Conservation (phyloP, 2,797 vertebrate species). For the Sebastes trivittatus region DNA sequence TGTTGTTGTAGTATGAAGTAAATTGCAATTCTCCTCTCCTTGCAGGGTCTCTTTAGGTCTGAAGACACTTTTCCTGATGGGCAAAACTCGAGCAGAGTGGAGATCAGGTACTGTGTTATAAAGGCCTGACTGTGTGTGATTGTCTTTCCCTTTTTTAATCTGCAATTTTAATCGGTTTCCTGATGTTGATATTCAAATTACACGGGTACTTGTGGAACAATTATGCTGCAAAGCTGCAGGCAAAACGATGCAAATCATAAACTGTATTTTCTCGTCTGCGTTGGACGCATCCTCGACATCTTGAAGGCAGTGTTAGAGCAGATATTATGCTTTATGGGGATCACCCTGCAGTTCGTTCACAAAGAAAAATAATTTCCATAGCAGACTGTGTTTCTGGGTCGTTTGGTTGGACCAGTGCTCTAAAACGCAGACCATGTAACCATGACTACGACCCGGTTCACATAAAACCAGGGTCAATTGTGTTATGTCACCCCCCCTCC, state of each 20-base stretch:
- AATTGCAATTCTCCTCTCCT: background rate
- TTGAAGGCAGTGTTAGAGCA: background rate
- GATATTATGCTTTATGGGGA: background rate
- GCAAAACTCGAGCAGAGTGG: constrained; percentile 89
- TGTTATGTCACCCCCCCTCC: background rate
- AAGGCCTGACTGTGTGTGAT: background rate
- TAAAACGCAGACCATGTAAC: background rate
- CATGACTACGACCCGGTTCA: constrained; percentile 20
- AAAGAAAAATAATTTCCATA: background rate
- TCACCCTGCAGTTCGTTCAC: background rate
- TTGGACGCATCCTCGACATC: background rate
- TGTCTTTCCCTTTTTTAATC: background rate
- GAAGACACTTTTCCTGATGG: constrained; percentile 82
- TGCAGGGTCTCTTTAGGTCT: constrained; percentile 91
- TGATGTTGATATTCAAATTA: constrained; percentile 14
- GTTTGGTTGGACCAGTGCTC: background rate
- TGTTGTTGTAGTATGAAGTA: background rate
- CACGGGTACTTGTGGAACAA: background rate
- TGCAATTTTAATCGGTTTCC: background rate
- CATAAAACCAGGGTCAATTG: background rate
- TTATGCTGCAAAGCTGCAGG: constrained; percentile 2
- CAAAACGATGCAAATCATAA: background rate
- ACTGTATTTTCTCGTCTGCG: background rate
- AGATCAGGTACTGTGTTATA: constrained; percentile 87
- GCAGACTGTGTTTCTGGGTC: background rate